A percentile compares a stretch with the other conserved stretches of the same genome.
phyloP scores from a whole-genome alignment of 2,113 vertebrate genomes.

The Nannobrachium achirus region DNA sequence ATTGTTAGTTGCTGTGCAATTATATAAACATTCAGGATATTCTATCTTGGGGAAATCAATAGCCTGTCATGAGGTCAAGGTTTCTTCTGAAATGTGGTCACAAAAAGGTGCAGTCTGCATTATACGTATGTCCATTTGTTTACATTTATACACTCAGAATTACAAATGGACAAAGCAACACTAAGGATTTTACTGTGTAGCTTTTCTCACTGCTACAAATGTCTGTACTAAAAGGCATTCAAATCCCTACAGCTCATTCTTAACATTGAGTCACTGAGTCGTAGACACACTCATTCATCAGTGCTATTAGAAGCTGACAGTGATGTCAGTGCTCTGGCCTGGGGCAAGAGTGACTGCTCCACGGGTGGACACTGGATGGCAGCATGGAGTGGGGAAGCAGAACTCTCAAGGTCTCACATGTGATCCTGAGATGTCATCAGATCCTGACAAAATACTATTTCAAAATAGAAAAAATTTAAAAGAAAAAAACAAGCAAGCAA shows the following conservation, averaged over 20 bases:
- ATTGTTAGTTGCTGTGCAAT: too few relatives aligned
- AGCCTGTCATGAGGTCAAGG: too few relatives aligned
- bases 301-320: slow-evolving; percentile 20
- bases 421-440: neutral
- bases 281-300: slow-evolving; percentile 9
- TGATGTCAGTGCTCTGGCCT: neutral
- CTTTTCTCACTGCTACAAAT: slow-evolving; percentile 24
- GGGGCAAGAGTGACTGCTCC: slow-evolving; percentile 19
- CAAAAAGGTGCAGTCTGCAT: too few relatives aligned
- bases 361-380: slow-evolving; percentile 8
- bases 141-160: too few relatives aligned
- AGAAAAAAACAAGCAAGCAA: too few relatives aligned
- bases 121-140: too few relatives aligned
- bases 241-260: slow-evolving; percentile 17
- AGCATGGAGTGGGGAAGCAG: neutral
- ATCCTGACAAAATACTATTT: neutral
- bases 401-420: neutral
- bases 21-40: too few relatives aligned
- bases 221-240: slow-evolving; percentile 20
- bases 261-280: slow-evolving; percentile 2
- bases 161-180: too few relatives aligned
- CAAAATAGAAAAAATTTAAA: neutral
- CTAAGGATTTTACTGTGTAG: neutral
- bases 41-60: too few relatives aligned
- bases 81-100: too few relatives aligned